Conservation (phyloP, 2,888 invertebrate species). For the Elysia crispata region DNA sequence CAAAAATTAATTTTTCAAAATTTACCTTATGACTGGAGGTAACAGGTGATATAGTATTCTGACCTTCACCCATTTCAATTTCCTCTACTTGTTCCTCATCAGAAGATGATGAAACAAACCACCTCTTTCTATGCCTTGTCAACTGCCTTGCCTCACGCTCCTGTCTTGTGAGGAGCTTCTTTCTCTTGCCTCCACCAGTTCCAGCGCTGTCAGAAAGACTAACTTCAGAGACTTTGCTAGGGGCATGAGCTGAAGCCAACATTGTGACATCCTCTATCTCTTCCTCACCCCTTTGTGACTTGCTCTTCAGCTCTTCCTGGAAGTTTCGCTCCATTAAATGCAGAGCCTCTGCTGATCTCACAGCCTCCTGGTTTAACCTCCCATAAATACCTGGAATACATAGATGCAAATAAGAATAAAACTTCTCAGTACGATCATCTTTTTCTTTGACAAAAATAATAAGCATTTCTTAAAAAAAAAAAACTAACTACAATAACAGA, state of each 20-base stretch:
- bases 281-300: too few species aligned
- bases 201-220: neutral
- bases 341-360: constrained; percentile 43
- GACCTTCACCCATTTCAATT: too few species aligned
- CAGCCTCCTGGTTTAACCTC: constrained; percentile 24
- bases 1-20: too few species aligned
- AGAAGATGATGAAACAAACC: constrained; percentile 30
- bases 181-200: constrained; percentile 26
- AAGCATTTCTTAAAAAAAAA: too few species aligned
- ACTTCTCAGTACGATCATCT: neutral
- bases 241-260: too few species aligned
- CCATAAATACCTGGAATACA: constrained; percentile 35
- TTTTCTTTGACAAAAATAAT: neutral
- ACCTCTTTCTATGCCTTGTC: neutral
- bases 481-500: too few species aligned
- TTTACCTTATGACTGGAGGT: too few species aligned
- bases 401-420: neutral
- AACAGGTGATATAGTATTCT: too few species aligned
- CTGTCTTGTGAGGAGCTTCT: constrained; percentile 37
- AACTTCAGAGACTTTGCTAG: neutral
- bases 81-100: neutral
- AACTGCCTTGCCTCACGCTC: constrained; percentile 36
- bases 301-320: neutral
- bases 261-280: too few species aligned
- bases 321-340: constrained; percentile 39